Evolutionary conservation across 2,888 invertebrate species (phyloP).

Genomic region (Pyrocoelia pectoralis): DNA sequence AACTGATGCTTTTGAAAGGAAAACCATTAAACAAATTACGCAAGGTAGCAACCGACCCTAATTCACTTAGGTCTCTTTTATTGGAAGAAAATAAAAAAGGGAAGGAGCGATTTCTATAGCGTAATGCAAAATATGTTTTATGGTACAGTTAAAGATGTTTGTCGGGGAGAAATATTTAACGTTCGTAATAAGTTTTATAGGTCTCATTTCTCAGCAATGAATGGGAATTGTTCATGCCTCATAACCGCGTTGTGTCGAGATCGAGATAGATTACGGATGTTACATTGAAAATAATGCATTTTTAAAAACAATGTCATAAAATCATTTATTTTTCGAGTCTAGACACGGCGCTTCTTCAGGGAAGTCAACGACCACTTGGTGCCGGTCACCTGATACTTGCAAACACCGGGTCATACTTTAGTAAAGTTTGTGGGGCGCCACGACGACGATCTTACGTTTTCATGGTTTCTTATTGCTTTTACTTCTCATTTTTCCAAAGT

Average conservation of each 20-base stretch:
- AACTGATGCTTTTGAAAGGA: constrained; percentile 23
- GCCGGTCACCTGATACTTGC: constrained; percentile 50
- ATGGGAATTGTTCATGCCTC: constrained; percentile 10
- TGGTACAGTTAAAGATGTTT: background rate
- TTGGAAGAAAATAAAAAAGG: background rate
- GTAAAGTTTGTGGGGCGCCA: constrained; percentile 36
- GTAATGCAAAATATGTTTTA: background rate
- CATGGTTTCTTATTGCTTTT: constrained; percentile 28
- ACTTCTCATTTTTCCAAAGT: constrained; percentile 23
- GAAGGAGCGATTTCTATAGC: background rate
- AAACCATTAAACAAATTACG: constrained; percentile 26
- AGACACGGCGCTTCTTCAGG: constrained; percentile 47
- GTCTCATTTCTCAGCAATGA: constrained; percentile 15
- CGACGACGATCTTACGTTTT: constrained; percentile 32
- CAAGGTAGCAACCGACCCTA: constrained; percentile 13
- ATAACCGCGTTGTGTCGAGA: constrained; percentile 18
- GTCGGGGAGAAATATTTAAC: background rate
- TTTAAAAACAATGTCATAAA: constrained; percentile 46
- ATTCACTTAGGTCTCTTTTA: constrained; percentile 17
- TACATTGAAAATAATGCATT: constrained; percentile 36
- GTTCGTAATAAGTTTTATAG: background rate
- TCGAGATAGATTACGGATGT: constrained; percentile 24
- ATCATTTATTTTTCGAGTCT: constrained; percentile 46
- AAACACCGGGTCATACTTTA: constrained; percentile 45
- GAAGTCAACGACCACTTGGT: constrained; percentile 49